These are phyloP conservation scores for Melanogrammus aeglefinus DNA, from an alignment of 2,797 vertebrate species.

Conservation along the genomic window DNA sequence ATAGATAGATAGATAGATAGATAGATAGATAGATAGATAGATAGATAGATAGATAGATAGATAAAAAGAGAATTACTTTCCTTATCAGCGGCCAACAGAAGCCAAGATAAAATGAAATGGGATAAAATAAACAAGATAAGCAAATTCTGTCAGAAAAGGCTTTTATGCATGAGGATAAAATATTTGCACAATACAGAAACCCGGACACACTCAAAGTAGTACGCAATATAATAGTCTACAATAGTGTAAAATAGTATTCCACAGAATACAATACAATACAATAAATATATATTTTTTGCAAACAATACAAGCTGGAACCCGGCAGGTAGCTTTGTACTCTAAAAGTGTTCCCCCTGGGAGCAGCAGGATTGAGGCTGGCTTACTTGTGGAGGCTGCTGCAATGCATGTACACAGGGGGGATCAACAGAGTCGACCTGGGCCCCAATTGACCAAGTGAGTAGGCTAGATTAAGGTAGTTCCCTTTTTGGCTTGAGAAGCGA, in stretches of 20 bases:
- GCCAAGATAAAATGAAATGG: background rate
- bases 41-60: background rate
- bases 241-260: background rate
- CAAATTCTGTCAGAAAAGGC: background rate
- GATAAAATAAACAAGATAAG: background rate
- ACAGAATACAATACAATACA: background rate
- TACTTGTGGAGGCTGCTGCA: background rate
- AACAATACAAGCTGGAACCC: background rate
- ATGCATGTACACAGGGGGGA: background rate
- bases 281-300: background rate
- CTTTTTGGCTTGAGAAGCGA: background rate
- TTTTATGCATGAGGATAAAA: background rate
- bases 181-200: background rate
- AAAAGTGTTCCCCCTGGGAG: background rate
- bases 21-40: background rate
- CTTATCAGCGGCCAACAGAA: background rate
- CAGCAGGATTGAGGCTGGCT: background rate
- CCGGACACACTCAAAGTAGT: conserved; percentile 28
- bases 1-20: background rate
- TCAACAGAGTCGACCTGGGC: background rate
- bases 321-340: background rate
- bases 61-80: background rate
- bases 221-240: background rate
- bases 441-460: background rate
- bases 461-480: background rate